phyloP scores from a whole-genome alignment of 2,888 invertebrate genomes.

The Philereme vetulata region DNA sequence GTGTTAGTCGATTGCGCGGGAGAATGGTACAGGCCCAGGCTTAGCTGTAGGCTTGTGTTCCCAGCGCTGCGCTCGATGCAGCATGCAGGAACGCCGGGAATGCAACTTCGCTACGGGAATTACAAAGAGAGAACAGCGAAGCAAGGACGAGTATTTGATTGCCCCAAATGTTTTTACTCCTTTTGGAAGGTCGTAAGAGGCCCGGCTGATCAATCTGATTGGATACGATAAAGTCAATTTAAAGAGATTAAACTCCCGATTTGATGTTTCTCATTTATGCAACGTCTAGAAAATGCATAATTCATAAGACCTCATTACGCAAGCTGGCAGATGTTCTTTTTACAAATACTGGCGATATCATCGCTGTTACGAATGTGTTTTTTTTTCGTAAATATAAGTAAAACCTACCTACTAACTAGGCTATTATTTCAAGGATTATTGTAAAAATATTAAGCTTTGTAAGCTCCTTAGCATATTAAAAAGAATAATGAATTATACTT shows the following conservation, averaged over 20 bases:
- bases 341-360: slow-evolving; percentile 6
- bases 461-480: too few relatives aligned
- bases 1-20: slow-evolving; percentile 29
- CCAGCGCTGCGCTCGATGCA: slow-evolving; percentile 37
- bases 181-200: slow-evolving; percentile 42
- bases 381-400: neutral
- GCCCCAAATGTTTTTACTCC: slow-evolving; percentile 56
- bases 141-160: slow-evolving; percentile 72
- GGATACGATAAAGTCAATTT: slow-evolving; percentile 21
- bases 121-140: slow-evolving; percentile 71
- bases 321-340: slow-evolving; percentile 20
- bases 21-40: slow-evolving; percentile 35
- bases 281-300: slow-evolving; percentile 23
- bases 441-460: too few relatives aligned
- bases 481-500: too few relatives aligned
- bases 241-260: slow-evolving; percentile 10
- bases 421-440: too few relatives aligned
- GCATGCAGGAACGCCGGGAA: slow-evolving; percentile 58
- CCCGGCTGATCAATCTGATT: slow-evolving; percentile 41
- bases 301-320: slow-evolving; percentile 26
- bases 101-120: slow-evolving; percentile 72
- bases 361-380: slow-evolving; percentile 10
- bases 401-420: too few relatives aligned
- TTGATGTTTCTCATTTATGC: slow-evolving; percentile 20
- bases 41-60: slow-evolving; percentile 36